Evolutionary conservation across 2,797 vertebrate genomes (phyloP), one percentile per base, ranked within the genome.

Genomic region (Sebastes aleutianus): DNA sequence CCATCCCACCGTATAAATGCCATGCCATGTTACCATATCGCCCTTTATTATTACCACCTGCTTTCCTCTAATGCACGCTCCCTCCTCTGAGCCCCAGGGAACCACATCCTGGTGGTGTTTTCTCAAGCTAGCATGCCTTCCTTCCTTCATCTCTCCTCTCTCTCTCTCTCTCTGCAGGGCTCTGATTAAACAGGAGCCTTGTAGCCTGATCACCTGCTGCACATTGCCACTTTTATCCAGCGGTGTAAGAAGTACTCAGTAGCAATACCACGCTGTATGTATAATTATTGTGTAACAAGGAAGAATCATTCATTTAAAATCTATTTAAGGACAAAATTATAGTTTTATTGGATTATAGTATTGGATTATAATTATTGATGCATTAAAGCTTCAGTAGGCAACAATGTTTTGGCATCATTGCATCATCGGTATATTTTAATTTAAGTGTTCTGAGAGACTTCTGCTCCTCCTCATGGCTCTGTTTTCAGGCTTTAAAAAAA

Each of bases 71-170:
- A 26, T 67, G 7, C 43, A 10, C 57, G 11, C 29, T 57, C 29
- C 8, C 26, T 61, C 18, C n/a, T 34, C 57, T 26, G 6, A 70
- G 20, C 31, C 26, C 4, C 10, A 1, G 1, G 27, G 56, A 39
- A 16, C 8, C 36, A 0, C 3, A 1, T 43, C 14, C 29, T 16
- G 18, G 29, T 61, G 14, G 63, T 67, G 36, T 65, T 79, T 84
- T 76, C 11, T 70, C 3, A 32, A 32, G 4, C 68, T 36, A 70
- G 78, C 82, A 88, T 80, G 76, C 29, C 34, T 50, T 18, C n/a
- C 57, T 31, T 57, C 24, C 56, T 64, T 56, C 14, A 47, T 47
- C 16, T 47, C 16, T 4, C 47, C 31, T 56, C 26, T n/a, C 14
- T 26, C 59, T n/a, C 14, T 26, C 59, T 61, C 70, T 68, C 24